Base-by-base conservation (phyloP, 2,113 vertebrate species). In the Mohoua ochrocephala region DNA sequence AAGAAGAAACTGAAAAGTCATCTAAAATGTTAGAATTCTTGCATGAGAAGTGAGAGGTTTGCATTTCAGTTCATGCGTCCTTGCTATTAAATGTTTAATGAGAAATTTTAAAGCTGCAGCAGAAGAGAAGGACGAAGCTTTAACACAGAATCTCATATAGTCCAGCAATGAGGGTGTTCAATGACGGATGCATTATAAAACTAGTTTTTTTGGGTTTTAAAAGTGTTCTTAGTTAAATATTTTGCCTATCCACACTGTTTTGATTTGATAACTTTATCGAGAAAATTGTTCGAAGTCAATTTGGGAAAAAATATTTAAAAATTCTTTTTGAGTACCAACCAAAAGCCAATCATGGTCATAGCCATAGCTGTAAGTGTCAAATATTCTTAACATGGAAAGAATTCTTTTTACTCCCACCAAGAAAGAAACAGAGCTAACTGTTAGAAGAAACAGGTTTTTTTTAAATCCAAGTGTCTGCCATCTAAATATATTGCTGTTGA, bases 271-370 rank as follows among this genome's bases (percentile, higher is more conserved):
- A 52, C 12, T 54, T 27, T 47, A 50, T 10, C 42, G 30, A 60
- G 9, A 85, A 81, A 59, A 54, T 19, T 15, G 1, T 67, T 45
- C 59, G 6, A 41, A 54, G 9, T 33, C 5, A 42, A 9, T 39
- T 64, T 71, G 24, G 30, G 47, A 10, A 57, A 69, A 89, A 65
- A 81, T 37, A 23, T 2, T 47, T 35, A 3, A 56, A 81, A 56
- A n/a, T 20, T 28, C 0, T 39, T 63, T 76, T 41, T 53, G 10
- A 59, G 3, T 74, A 45, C 4, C 23, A 47, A 18, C 9, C 24
- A 35, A 53, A 78, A 92, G 6, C 8, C 26, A 44, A 1, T 35
- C 2, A 0, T 3, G 0, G 7, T 37, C 41, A 74, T 23, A 44
- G 23, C 12, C 17, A 27, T 28, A 70, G 12, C 16, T 56, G 3